Percentiles rank a stretch among this genome's conserved stretches.
phyloP scores from a whole-genome alignment of 2,797 vertebrate species.

The Pseudochaenichthys georgianus region DNA sequence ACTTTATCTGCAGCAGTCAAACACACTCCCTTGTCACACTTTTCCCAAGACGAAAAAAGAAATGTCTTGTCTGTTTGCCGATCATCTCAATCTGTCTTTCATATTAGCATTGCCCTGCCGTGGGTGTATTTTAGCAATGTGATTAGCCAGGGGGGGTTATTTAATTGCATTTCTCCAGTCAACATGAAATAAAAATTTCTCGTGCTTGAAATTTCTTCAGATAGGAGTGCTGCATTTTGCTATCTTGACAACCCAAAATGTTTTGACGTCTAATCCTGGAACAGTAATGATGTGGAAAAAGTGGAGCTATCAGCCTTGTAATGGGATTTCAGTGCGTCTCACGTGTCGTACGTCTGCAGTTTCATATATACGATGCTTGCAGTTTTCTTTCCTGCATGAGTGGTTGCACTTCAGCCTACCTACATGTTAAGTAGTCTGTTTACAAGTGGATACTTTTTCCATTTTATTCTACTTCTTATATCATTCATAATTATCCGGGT shows the following conservation, averaged over 20 bases:
- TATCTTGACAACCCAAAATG: conserved; percentile 60
- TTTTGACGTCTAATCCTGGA: conserved; percentile 50
- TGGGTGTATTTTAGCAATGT: conserved; percentile 60
- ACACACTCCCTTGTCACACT: conserved; percentile 39
- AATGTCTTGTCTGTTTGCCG: conserved; percentile 60
- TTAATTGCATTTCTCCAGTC: conserved; percentile 65
- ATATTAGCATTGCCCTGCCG: conserved; percentile 50
- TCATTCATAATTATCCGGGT: conserved; percentile 26
- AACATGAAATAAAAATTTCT: conserved; percentile 63
- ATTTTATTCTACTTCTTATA: conserved; percentile 24
- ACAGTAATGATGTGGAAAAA: conserved; percentile 63
- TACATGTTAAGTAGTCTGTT: conserved; percentile 25
- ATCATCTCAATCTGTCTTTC: conserved; percentile 67
- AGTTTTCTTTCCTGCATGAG: conserved; percentile 29
- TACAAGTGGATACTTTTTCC: conserved; percentile 15
- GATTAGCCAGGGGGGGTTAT: conserved; percentile 69
- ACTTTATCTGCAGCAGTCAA: conserved; percentile 29
- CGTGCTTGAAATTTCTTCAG: conserved; percentile 68
- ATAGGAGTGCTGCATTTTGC: conserved; percentile 40
- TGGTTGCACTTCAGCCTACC: conserved; percentile 15
- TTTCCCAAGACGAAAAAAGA: conserved; percentile 45
- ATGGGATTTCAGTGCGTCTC: conserved; percentile 42
- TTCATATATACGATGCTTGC: conserved; percentile 30
- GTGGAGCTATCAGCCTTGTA: conserved; percentile 39
- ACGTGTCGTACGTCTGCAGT: not conserved